phyloP scores from a whole-genome alignment of 2,113 vertebrate species.

The Nettapus auritus region DNA sequence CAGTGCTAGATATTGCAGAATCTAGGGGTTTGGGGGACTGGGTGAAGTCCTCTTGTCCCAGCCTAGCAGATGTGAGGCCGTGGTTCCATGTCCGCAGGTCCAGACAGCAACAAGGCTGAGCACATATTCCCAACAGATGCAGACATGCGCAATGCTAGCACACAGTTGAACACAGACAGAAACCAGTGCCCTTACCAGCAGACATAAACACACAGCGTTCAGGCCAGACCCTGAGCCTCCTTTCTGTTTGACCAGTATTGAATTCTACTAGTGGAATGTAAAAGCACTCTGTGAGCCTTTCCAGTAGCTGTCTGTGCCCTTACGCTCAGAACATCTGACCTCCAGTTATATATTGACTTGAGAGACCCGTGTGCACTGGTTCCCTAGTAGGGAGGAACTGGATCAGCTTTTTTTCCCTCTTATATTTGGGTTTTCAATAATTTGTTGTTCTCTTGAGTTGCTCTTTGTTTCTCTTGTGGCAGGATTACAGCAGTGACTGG shows the following conservation, averaged over 20 bases:
- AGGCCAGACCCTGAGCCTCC: not conserved
- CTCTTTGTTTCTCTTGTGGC: conserved; percentile 41
- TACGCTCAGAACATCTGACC: not conserved
- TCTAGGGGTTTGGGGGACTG: not conserved
- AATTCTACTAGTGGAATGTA: not conserved
- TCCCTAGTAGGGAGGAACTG: not conserved
- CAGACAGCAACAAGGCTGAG: not conserved
- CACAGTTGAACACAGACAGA: not conserved
- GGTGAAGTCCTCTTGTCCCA: not conserved
- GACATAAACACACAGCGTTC: not conserved
- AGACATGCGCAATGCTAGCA: not conserved
- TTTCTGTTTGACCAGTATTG: not conserved
- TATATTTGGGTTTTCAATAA: not conserved
- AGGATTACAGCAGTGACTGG: conserved; percentile 92
- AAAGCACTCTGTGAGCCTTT: not conserved
- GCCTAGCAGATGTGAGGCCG: not conserved
- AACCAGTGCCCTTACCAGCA: not conserved
- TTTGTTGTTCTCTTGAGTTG: not conserved
- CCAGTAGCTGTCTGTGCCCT: not conserved
- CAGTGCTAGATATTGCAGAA: not conserved
- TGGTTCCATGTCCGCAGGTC: not conserved
- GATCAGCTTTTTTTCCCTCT: not conserved
- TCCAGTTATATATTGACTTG: not conserved
- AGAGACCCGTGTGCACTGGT: not conserved
- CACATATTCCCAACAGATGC: not conserved